Base-by-base conservation (phyloP, 2,797 vertebrate species). In the Poeciliopsis gracilis region DNA sequence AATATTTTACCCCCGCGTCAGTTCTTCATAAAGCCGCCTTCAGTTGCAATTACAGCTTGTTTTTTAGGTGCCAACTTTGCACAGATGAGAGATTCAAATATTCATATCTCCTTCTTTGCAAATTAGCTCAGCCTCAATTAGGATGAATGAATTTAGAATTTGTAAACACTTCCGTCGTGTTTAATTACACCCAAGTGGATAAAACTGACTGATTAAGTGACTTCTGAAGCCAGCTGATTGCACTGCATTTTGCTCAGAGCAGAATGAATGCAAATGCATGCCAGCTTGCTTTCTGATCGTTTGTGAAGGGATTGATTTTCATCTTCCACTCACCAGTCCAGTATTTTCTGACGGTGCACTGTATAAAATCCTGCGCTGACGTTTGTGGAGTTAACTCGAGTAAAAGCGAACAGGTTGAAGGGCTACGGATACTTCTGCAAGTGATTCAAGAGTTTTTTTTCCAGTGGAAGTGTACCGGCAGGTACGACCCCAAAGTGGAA, bases 401-500 rank as follows among this genome's bases (percentile, higher is more conserved):
- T 13, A 25, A 69, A 43, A 4, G 23, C 4, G 12, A 43, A 5
- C 25, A 13, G 38, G 66, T 3, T 43, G 38, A n/a, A 69, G 23
- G 5, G 23, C 4, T 43, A n/a, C 25, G 2, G 41, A 69, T n/a
- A 25, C 4, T 12, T 41, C 25, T 67, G 36, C 63, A 67, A 41
- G 10, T 0, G 2, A 25, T 5, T 41, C 1, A 18, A 30, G 12
- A 72, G 45, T 18, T 30, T 18, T 25, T 25, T 25, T 41, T 16
- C 16, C 3, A 30, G 5, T 9, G 6, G 10, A 57, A 46, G 47
- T 69, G 59, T 18, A 75, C 41, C 45, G 59, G 71, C 49, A 23
- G 63, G 63, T 57, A 28, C 46, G 12, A 51, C 36, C 20, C 73
- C 28, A 25, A 25, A 46, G 53, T 81, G 53, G 16, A 77, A 79